Conservation (phyloP, 2,888 invertebrate species). For the Trissolcus brochymenae region DNA sequence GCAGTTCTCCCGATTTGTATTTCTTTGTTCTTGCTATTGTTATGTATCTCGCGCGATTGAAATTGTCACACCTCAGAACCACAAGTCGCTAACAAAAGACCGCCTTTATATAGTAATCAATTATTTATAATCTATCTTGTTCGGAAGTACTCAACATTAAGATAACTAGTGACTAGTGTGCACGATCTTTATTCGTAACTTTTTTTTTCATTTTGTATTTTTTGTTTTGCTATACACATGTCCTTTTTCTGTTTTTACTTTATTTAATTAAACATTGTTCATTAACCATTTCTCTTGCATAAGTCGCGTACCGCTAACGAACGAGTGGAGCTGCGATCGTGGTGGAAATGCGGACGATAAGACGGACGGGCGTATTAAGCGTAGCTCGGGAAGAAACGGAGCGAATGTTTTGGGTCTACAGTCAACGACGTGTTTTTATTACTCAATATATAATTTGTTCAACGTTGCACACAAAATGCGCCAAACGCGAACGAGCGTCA, state of each 20-base stretch:
- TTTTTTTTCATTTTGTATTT: constrained; percentile 26
- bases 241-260: constrained; percentile 19
- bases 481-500: constrained; percentile 23
- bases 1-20: constrained; percentile 22
- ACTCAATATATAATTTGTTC: constrained; percentile 39
- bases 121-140: constrained; percentile 54
- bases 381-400: constrained; percentile 60
- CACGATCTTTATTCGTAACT: constrained; percentile 36
- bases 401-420: constrained; percentile 55
- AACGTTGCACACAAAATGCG: constrained; percentile 4
- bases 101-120: constrained; percentile 50
- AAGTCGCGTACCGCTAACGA: constrained; percentile 60
- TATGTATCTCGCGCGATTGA: constrained; percentile 17
- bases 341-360: constrained; percentile 60
- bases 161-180: constrained; percentile 58
- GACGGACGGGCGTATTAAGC: constrained; percentile 60
- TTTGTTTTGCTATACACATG: constrained; percentile 9
- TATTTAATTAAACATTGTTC: constrained; percentile 31
- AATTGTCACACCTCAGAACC: constrained; percentile 27
- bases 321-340: constrained; percentile 60
- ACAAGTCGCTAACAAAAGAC: constrained; percentile 43
- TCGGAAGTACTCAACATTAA: constrained; percentile 60
- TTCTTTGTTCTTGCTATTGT: constrained; percentile 8
- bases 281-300: constrained; percentile 19
- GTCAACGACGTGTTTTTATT: constrained; percentile 48